These are phyloP conservation scores for Troides oblongomaculatus DNA, from an alignment of 2,888 invertebrate species.

Conservation along the genomic window DNA sequence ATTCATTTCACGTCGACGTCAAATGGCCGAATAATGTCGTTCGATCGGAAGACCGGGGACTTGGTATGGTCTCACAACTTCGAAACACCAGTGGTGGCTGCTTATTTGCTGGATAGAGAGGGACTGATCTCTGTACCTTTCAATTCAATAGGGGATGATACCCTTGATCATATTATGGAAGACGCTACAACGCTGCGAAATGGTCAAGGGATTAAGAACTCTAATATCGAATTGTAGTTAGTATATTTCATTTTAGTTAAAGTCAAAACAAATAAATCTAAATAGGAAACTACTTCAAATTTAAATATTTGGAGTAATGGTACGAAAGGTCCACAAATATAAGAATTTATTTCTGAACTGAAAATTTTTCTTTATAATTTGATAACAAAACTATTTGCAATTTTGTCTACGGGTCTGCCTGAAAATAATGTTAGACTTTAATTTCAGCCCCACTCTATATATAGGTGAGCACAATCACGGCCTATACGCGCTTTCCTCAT, in stretches of 20 bases:
- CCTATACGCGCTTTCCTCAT: slow-evolving; percentile 93
- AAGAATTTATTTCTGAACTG: no score
- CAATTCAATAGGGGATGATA: slow-evolving; percentile 93
- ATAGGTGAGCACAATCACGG: slow-evolving; percentile 93
- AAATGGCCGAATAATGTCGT: slow-evolving; percentile 90
- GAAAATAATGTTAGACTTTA: not conserved
- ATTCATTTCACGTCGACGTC: slow-evolving; percentile 95
- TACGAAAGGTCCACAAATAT: no score
- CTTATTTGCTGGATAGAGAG: slow-evolving; percentile 88
- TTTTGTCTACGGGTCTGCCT: not conserved
- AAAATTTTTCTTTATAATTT: no score
- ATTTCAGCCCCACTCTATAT: slow-evolving; percentile 91
- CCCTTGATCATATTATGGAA: slow-evolving; percentile 85
- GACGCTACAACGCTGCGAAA: slow-evolving; percentile 76
- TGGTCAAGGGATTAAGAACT: slow-evolving; percentile 80
- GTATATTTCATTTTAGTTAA: slow-evolving; percentile 41
- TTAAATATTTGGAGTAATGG: no score
- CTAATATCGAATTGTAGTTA: slow-evolving; percentile 82
- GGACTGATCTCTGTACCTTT: slow-evolving; percentile 92
- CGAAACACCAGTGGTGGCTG: slow-evolving; percentile 93
- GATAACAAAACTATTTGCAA: no score
- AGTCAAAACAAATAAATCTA: not conserved
- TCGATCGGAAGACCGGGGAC: slow-evolving; percentile 89
- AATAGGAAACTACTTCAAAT: no score
- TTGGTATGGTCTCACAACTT: slow-evolving; percentile 93